Percentiles rank a stretch among this genome's conserved stretches.
These are phyloP conservation scores for Myripristis murdjan DNA, from an alignment of 2,797 vertebrate genomes.

Conservation along the genomic window DNA sequence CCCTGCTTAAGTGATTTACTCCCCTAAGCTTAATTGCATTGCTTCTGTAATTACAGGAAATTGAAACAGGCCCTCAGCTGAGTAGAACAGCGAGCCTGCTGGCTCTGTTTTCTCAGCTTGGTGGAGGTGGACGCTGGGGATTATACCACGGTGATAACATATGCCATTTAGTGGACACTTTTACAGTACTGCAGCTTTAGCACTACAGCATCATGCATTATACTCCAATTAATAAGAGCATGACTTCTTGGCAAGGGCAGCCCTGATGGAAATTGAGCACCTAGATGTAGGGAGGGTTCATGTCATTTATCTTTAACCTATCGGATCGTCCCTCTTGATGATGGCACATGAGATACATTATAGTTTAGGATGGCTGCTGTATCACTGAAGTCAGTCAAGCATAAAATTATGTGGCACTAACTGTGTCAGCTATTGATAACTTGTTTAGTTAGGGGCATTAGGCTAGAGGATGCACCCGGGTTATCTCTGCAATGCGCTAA, in stretches of 20 bases:
- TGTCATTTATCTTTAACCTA: neutral
- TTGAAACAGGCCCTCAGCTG: slow-evolving; percentile 54
- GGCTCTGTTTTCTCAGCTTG: slow-evolving; percentile 3
- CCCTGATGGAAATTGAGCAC: neutral
- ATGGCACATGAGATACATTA: no score
- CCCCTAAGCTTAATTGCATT: slow-evolving; percentile 57
- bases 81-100: slow-evolving; percentile 17
- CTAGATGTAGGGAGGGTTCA: neutral
- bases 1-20: slow-evolving; percentile 79
- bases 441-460: no score
- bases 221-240: slow-evolving; percentile 10
- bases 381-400: no score
- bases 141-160: neutral
- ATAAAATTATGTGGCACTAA: no score
- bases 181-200: slow-evolving; percentile 18
- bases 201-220: neutral
- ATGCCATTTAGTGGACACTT: slow-evolving; percentile 13
- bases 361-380: no score
- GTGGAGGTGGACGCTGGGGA: neutral
- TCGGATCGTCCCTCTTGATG: no score
- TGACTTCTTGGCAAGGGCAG: slow-evolving; percentile 4
- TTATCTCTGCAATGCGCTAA: neutral
- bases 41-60: slow-evolving; percentile 78
- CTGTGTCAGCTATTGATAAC: no score
- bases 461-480: neutral